phyloP scores from a whole-genome alignment of 1,140 invertebrate genomes.

The Periplaneta americana region DNA sequence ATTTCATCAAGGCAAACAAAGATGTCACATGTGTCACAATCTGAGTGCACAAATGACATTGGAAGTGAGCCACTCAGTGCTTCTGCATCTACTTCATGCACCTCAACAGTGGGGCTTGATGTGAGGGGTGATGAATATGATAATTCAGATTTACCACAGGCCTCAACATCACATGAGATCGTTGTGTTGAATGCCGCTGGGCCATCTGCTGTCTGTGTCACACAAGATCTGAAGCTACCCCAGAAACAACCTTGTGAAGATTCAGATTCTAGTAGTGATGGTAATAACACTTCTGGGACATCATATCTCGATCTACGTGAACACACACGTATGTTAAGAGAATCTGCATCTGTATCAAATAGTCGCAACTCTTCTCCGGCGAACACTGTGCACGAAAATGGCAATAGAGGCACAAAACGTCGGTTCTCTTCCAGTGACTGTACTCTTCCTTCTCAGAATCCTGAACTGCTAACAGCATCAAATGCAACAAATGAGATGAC shows the following conservation, averaged over 20 bases:
- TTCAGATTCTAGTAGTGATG: not conserved
- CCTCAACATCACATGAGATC: not conserved
- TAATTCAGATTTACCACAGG: not conserved
- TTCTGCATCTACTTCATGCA: not conserved
- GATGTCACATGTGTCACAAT: not conserved
- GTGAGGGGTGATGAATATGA: not conserved
- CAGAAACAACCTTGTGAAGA: not conserved
- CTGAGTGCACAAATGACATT: not conserved
- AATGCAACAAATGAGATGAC: too few relatives aligned
- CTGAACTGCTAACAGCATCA: too few relatives aligned
- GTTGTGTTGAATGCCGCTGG: not conserved
- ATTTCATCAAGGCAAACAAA: not conserved
- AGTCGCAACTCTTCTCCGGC: not conserved
- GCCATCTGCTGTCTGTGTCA: not conserved
- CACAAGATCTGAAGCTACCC: not conserved
- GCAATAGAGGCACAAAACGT: not conserved
- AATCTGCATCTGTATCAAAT: not conserved
- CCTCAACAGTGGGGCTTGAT: not conserved
- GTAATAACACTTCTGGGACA: not conserved
- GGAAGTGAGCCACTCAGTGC: not conserved
- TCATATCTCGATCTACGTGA: not conserved
- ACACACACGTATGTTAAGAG: not conserved
- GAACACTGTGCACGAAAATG: not conserved
- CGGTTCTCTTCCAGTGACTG: not conserved
- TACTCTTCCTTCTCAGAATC: not conserved